Conservation (phyloP, 1,140 invertebrate species). For the Cotesia chilonis region DNA sequence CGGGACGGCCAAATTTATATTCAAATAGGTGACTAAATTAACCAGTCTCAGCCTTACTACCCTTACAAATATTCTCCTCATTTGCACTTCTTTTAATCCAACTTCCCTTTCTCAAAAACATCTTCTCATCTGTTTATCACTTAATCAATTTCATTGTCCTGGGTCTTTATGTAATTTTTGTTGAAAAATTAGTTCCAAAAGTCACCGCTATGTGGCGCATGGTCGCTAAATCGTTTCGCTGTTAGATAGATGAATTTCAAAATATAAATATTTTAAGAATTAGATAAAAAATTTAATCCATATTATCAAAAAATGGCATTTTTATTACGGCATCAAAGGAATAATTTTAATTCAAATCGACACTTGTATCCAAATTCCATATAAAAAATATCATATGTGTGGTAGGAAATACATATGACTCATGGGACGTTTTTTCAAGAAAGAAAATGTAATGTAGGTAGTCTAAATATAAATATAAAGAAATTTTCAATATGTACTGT, state of each 20-base stretch:
- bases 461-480: not conserved
- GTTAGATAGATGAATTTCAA: too few relatives aligned
- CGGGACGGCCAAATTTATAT: constrained; percentile 48
- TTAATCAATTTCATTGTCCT: too few relatives aligned
- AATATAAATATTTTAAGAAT: too few relatives aligned
- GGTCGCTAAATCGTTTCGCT: too few relatives aligned
- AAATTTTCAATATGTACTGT: too few relatives aligned
- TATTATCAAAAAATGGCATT: not conserved
- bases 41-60: constrained; percentile 37
- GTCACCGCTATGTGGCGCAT: too few relatives aligned
- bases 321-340: not conserved
- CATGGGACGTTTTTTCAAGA: not conserved
- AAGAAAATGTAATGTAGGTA: not conserved
- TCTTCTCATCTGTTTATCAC: too few relatives aligned
- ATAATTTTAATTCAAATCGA: constrained; percentile 10
- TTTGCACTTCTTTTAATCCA: constrained; percentile 16
- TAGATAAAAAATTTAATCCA: too few relatives aligned
- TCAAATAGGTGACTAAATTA: constrained; percentile 48
- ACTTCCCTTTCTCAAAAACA: not conserved
- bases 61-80: constrained; percentile 36
- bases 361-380: not conserved
- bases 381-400: not conserved
- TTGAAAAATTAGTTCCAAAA: too few relatives aligned
- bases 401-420: not conserved
- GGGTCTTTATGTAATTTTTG: too few relatives aligned